These are phyloP conservation scores for Sebastes hopkinsi DNA, from an alignment of 2,797 vertebrate genomes.

Conservation along the genomic window DNA sequence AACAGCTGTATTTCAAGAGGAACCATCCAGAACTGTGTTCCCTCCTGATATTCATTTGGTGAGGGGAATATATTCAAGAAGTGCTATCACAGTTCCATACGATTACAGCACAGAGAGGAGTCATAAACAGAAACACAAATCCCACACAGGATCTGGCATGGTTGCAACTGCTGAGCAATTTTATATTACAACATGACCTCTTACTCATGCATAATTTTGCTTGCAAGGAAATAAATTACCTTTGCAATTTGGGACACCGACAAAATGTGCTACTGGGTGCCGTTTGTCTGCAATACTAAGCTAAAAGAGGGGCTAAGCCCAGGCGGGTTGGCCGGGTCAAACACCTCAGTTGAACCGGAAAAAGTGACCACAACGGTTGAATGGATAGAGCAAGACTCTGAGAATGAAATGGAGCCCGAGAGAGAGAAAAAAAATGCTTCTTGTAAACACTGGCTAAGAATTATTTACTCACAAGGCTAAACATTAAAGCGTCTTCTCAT, in stretches of 20 bases:
- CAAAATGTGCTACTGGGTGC: constrained; percentile 52
- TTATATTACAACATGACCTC: constrained; percentile 62
- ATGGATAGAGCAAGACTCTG: constrained; percentile 25
- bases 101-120: constrained; percentile 54
- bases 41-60: constrained; percentile 56
- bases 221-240: constrained; percentile 66
- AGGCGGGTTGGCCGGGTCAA: constrained; percentile 39
- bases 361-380: constrained; percentile 57
- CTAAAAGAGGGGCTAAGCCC: constrained; percentile 37
- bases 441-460: constrained; percentile 55
- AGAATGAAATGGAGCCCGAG: constrained; percentile 51
- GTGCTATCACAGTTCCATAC: constrained; percentile 39
- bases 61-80: constrained; percentile 49
- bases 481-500: constrained; percentile 59
- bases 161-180: constrained; percentile 56
- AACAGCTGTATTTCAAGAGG: constrained; percentile 72
- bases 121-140: constrained; percentile 53
- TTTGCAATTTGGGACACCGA: constrained; percentile 67
- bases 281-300: constrained; percentile 26
- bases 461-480: constrained; percentile 70
- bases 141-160: constrained; percentile 47
- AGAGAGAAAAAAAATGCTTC: constrained; percentile 53
- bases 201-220: constrained; percentile 58
- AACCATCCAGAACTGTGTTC: constrained; percentile 56
- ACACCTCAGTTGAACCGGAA: constrained; percentile 65